Conservation (phyloP, 2,888 invertebrate genomes). For the Polydesmus complanatus region DNA sequence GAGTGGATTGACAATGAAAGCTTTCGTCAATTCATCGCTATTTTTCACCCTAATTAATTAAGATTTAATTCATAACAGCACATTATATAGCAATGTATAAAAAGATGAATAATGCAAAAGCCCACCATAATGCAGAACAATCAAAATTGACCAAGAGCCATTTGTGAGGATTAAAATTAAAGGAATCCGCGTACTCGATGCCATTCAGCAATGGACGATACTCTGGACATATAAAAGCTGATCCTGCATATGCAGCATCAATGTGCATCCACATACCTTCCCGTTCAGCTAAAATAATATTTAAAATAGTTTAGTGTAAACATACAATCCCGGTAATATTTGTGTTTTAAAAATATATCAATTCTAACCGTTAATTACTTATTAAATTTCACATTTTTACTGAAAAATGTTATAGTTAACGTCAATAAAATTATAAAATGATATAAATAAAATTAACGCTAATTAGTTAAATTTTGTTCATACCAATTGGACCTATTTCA, state of each 20-base stretch:
- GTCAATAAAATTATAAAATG: too few relatives aligned
- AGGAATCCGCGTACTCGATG: slow-evolving; percentile 67
- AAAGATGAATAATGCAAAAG: not conserved
- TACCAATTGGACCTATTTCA: slow-evolving; percentile 69
- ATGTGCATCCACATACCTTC: slow-evolving; percentile 72
- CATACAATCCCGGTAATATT: not conserved
- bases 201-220: slow-evolving; percentile 53
- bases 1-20: slow-evolving; percentile 80
- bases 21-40: slow-evolving; percentile 60
- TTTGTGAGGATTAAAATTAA: slow-evolving; percentile 91
- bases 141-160: slow-evolving; percentile 92
- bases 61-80: not conserved
- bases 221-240: slow-evolving; percentile 83
- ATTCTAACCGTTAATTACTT: not conserved
- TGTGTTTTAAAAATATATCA: not conserved
- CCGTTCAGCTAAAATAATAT: slow-evolving; percentile 32
- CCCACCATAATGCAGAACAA: slow-evolving; percentile 82
- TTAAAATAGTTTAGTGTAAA: not conserved
- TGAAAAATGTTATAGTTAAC: too few relatives aligned
- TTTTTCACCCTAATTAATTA: slow-evolving; percentile 52
- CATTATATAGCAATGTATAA: not conserved
- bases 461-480: too few relatives aligned
- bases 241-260: slow-evolving; percentile 82
- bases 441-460: too few relatives aligned
- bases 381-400: too few relatives aligned